phyloP scores from a whole-genome alignment of 2,113 vertebrate genomes.

The Grus americana region DNA sequence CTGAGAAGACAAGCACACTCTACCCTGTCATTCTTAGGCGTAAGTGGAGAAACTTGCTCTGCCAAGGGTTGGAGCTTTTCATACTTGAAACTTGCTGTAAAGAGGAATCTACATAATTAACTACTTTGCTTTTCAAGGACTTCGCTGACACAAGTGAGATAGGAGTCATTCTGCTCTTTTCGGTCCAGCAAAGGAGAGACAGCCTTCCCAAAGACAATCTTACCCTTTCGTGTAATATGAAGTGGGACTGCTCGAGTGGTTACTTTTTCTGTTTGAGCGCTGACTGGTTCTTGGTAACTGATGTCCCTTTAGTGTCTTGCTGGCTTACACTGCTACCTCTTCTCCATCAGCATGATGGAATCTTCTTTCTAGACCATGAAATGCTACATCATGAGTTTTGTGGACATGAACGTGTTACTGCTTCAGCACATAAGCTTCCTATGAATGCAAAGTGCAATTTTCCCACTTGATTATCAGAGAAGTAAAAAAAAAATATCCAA shows the following conservation, averaged over 20 bases:
- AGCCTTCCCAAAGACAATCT: not conserved
- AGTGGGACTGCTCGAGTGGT: not conserved
- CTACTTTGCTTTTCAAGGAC: fast-evolving
- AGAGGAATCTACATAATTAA: not conserved
- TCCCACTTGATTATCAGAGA: not conserved
- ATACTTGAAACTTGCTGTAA: not conserved
- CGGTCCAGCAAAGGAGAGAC: not conserved
- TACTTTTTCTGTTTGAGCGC: not conserved
- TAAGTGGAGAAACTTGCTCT: not conserved
- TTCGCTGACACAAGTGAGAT: not conserved
- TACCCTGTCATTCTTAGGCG: not conserved
- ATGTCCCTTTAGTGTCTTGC: not conserved
- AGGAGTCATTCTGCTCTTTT: not conserved
- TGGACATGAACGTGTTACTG: not conserved
- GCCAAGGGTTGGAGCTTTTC: not conserved
- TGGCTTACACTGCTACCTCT: not conserved
- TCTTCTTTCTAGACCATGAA: not conserved
- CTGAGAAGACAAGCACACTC: not conserved
- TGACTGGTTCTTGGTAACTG: not conserved
- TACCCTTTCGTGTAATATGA: not conserved
- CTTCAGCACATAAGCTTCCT: not conserved
- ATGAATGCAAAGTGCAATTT: not conserved
- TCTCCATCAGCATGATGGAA: not conserved
- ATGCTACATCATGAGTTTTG: not conserved
- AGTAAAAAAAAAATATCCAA: not conserved